Evolutionary conservation across 2,888 invertebrate species (phyloP).

Genomic region (Phengaris alcon): DNA sequence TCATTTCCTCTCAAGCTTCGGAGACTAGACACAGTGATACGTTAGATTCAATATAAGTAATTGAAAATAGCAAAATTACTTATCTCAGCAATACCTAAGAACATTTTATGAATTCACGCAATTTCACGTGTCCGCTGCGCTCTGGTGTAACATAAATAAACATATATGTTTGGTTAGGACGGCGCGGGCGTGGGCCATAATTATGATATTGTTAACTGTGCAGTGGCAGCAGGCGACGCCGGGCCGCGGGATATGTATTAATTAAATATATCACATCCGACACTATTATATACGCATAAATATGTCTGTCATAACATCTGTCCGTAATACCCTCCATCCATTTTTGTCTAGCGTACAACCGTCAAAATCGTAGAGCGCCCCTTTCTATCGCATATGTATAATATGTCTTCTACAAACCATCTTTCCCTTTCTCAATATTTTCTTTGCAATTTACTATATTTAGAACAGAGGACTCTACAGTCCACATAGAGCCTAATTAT

Average conservation of each 20-base stretch:
- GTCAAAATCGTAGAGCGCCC: neutral
- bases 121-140: conserved; percentile 33
- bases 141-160: conserved; percentile 32
- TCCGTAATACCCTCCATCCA: neutral
- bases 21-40: no score
- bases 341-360: neutral
- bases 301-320: conserved; percentile 2
- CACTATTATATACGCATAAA: conserved; percentile 11
- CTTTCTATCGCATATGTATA: neutral
- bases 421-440: no score
- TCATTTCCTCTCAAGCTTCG: no score
- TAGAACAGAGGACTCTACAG: neutral
- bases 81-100: no score
- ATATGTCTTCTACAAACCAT: no score
- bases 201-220: conserved; percentile 47
- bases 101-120: neutral
- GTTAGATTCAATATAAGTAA: no score
- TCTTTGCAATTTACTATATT: neutral
- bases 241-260: conserved; percentile 26
- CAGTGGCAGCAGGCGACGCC: conserved; percentile 33
- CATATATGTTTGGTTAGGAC: conserved; percentile 44
- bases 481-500: neutral
- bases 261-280: conserved; percentile 23
- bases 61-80: no score
- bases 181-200: conserved; percentile 40